Percentiles rank a stretch among this genome's conserved stretches.
These are phyloP conservation scores for Atta colombica DNA, from an alignment of 1,140 invertebrate genomes.

Conservation along the genomic window DNA sequence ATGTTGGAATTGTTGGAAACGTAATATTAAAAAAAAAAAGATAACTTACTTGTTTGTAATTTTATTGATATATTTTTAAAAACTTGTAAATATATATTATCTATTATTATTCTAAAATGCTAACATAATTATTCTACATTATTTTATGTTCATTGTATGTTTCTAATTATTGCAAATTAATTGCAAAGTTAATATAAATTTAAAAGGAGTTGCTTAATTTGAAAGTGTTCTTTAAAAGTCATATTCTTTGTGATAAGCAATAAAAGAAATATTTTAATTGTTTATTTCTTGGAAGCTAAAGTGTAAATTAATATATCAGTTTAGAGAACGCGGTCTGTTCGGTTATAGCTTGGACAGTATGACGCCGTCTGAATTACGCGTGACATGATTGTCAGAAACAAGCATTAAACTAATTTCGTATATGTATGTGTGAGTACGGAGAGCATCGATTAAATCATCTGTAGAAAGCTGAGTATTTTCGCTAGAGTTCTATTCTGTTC, in stretches of 20 bases:
- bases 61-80: background rate
- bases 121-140: background rate
- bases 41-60: background rate
- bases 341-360: constrained; percentile 15
- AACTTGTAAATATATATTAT: background rate
- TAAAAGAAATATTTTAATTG: background rate
- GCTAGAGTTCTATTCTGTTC: background rate
- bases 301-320: constrained; percentile 24
- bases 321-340: constrained; percentile 10
- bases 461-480: constrained; percentile 14
- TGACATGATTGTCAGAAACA: constrained; percentile 52
- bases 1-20: background rate
- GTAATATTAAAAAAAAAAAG: background rate
- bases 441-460: constrained; percentile 49
- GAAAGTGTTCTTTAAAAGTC: background rate
- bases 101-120: constrained; percentile 10
- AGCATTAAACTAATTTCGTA: constrained; percentile 55
- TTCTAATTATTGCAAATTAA: background rate
- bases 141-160: background rate
- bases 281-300: background rate
- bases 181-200: background rate
- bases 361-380: constrained; percentile 48
- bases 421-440: constrained; percentile 20
- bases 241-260: background rate
- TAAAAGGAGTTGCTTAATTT: background rate